These are phyloP conservation scores for Eupithecia dodoneata DNA, from an alignment of 2,888 invertebrate genomes.

Conservation along the genomic window DNA sequence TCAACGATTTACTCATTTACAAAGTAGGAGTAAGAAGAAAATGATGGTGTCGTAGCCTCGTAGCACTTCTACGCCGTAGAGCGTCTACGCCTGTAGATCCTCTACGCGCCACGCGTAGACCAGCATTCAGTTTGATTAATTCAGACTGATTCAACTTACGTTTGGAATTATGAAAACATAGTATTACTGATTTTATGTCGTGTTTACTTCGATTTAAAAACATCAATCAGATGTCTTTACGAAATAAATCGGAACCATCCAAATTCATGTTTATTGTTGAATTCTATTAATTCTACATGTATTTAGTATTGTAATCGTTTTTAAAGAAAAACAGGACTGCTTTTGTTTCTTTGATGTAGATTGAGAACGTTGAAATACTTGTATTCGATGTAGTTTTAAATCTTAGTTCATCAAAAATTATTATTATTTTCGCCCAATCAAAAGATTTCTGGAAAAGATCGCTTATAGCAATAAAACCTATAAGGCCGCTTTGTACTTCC, in stretches of 20 bases:
- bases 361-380: too few species aligned
- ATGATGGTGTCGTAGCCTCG: not conserved
- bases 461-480: too few species aligned
- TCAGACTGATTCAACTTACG: not conserved
- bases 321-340: not conserved
- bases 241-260: not conserved
- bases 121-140: not conserved
- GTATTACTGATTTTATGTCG: not conserved
- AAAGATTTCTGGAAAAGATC: not conserved
- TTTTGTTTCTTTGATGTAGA: not conserved
- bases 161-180: not conserved
- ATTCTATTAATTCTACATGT: not conserved
- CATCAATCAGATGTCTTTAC: not conserved
- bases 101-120: not conserved
- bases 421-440: not conserved
- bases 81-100: slow-evolving; percentile 1
- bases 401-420: not conserved
- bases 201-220: not conserved
- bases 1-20: not conserved
- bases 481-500: too few species aligned
- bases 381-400: too few species aligned
- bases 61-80: slow-evolving; percentile 11
- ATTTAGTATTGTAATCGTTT: not conserved
- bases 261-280: not conserved
- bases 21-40: not conserved